Conservation (phyloP, 2,888 invertebrate genomes). For the Lamproptera curius region DNA sequence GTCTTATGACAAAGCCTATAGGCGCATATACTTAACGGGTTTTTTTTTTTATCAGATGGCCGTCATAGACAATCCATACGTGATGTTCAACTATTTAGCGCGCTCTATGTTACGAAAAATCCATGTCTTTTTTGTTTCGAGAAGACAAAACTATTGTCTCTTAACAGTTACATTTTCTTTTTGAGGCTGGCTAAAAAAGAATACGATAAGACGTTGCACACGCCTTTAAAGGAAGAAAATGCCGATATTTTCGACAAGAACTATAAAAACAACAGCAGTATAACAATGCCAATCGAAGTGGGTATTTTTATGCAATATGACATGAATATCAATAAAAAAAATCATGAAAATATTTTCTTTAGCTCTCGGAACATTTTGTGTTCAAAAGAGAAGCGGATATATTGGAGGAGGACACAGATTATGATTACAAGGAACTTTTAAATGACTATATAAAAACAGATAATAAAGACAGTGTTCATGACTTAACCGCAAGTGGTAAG, state of each 20-base stretch:
- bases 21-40: too few species aligned
- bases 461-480: constrained; percentile 39
- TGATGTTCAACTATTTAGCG: too few species aligned
- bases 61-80: too few species aligned
- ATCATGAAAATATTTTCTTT: too few species aligned
- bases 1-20: too few species aligned
- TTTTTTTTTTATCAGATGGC: too few species aligned
- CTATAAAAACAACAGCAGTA: neutral
- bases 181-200: constrained; percentile 33
- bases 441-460: constrained; percentile 65
- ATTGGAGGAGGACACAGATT: neutral
- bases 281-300: neutral
- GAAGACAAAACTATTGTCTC: too few species aligned
- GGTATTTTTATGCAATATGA: too few species aligned
- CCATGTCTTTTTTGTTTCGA: too few species aligned
- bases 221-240: neutral
- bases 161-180: constrained; percentile 19
- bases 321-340: too few species aligned
- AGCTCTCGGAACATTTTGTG: constrained; percentile 16
- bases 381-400: constrained; percentile 14
- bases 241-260: neutral
- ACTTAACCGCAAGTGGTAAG: constrained; percentile 2
- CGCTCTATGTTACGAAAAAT: neutral
- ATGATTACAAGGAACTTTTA: constrained; percentile 52
- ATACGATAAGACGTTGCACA: constrained; percentile 16